phyloP scores from a whole-genome alignment of 2,888 invertebrate genomes.

The Xylota segnis region DNA sequence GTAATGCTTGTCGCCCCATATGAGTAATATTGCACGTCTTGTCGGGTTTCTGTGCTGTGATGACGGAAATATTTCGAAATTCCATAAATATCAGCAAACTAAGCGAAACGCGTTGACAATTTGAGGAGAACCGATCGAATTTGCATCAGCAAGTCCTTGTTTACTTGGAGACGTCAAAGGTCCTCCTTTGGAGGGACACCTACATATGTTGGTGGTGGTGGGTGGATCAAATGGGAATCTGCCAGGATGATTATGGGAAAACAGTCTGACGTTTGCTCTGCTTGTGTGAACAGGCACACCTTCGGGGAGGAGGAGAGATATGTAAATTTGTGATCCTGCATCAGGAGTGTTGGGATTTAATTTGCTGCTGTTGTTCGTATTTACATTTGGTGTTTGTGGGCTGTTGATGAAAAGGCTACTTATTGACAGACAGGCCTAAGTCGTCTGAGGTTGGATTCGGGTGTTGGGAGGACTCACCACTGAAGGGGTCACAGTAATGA shows the following conservation, averaged over 20 bases:
- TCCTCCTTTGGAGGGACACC: background rate
- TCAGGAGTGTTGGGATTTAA: background rate
- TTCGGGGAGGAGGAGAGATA: background rate
- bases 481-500: background rate
- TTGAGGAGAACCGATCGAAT: background rate
- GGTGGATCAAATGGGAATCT: constrained; percentile 7
- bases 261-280: background rate
- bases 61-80: constrained; percentile 16
- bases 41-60: background rate
- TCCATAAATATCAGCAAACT: constrained; percentile 18
- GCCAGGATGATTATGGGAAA: constrained; percentile 15
- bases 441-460: background rate
- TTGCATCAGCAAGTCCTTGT: background rate
- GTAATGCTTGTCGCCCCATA: constrained; percentile 24
- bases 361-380: background rate
- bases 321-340: constrained; percentile 6
- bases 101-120: background rate
- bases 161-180: background rate
- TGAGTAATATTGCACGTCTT: constrained; percentile 22
- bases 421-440: background rate
- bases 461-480: background rate
- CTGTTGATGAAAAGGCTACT: background rate
- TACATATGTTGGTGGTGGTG: background rate
- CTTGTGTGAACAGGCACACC: background rate
- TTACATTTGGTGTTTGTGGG: constrained; percentile 14